phyloP scores from a whole-genome alignment of 2,888 invertebrate genomes.

The Tiliacea aurago region DNA sequence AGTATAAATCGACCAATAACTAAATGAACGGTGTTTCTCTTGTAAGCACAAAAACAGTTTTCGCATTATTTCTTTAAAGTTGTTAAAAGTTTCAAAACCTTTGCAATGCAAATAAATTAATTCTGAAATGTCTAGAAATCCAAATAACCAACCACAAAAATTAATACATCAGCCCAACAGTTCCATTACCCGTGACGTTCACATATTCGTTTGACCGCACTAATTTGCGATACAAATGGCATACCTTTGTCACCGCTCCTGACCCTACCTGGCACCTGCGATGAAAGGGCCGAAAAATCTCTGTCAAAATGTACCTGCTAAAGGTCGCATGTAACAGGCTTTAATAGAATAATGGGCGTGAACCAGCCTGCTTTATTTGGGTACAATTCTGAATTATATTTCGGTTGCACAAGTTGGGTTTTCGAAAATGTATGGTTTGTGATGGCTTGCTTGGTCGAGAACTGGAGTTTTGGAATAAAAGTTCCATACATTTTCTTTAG shows the following conservation, averaged over 20 bases:
- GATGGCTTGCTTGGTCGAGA: slow-evolving; percentile 1
- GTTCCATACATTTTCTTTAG: neutral
- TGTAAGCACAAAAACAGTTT: neutral
- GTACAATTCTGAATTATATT: slow-evolving; percentile 54
- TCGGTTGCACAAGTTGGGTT: slow-evolving; percentile 11
- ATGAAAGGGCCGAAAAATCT: slow-evolving; percentile 60
- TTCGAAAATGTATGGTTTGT: slow-evolving; percentile 33
- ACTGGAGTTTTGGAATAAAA: neutral
- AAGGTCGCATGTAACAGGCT: slow-evolving; percentile 57
- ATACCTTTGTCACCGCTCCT: slow-evolving; percentile 67
- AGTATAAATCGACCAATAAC: neutral
- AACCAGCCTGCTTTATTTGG: slow-evolving; percentile 58
- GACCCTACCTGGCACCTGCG: slow-evolving; percentile 64
- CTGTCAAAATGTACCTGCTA: slow-evolving; percentile 50
- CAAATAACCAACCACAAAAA: slow-evolving; percentile 14
- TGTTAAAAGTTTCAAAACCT: neutral
- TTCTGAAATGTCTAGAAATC: neutral
- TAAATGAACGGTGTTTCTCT: neutral
- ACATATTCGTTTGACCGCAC: slow-evolving; percentile 65
- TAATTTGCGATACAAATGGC: slow-evolving; percentile 74
- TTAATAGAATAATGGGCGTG: slow-evolving; percentile 60
- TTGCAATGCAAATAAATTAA: neutral
- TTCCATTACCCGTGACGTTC: slow-evolving; percentile 52
- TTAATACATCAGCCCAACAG: slow-evolving; percentile 39
- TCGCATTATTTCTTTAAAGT: neutral